Conservation (phyloP, 2,797 vertebrate species). For the Orientallactaga sibirica region DNA sequence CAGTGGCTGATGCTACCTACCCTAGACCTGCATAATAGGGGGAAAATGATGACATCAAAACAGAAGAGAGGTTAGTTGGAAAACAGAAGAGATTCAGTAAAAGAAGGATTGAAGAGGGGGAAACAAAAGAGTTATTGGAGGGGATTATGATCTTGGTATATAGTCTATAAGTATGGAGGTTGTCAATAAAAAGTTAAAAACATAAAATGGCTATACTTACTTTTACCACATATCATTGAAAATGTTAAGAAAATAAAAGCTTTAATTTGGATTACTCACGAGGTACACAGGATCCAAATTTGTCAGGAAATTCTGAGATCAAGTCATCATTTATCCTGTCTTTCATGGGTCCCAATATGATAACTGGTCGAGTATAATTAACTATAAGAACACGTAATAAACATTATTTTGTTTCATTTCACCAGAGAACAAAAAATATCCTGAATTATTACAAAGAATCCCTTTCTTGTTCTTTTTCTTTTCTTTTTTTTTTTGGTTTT, state of each 20-base stretch:
- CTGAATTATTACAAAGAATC: conserved; percentile 12
- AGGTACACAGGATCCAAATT: conserved; percentile 98
- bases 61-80: no score
- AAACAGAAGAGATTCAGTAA: no score
- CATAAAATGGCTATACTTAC: conserved; percentile 44
- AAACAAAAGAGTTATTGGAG: no score
- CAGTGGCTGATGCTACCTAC: no score
- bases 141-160: no score
- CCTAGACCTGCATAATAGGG: no score
- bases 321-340: conserved; percentile 98
- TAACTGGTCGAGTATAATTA: conserved; percentile 96
- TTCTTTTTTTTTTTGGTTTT: no score
- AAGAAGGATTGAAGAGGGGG: no score
- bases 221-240: conserved; percentile 36
- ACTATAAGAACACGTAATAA: conserved; percentile 87
- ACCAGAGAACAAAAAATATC: conserved; percentile 34
- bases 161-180: no score
- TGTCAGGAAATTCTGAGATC: conserved; percentile 98
- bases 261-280: conserved; percentile 91
- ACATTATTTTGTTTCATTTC: conserved; percentile 58
- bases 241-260: conserved; percentile 36
- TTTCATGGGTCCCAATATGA: conserved; percentile 98
- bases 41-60: no score
- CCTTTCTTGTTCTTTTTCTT: conserved; percentile 1
- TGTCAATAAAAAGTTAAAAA: no score